phyloP scores from a whole-genome alignment of 2,888 invertebrate species.

The Xylota sylvarum region DNA sequence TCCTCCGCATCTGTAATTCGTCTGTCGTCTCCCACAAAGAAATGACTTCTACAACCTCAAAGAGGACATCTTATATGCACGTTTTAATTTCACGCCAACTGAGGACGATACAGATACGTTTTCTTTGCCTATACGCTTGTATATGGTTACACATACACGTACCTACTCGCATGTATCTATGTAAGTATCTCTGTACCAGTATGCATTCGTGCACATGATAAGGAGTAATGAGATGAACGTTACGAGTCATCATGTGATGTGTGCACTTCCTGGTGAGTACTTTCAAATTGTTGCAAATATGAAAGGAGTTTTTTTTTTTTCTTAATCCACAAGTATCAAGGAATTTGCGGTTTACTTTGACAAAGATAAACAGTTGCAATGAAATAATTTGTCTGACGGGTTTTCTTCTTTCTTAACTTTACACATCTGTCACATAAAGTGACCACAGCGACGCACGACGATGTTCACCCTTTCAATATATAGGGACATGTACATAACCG shows the following conservation, averaged over 20 bases:
- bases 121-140: conserved; percentile 7
- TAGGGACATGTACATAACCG: neutral
- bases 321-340: neutral
- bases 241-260: conserved; percentile 15
- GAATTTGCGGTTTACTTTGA: conserved; percentile 8
- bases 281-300: conserved; percentile 18
- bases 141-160: neutral
- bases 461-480: conserved; percentile 1
- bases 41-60: conserved; percentile 44
- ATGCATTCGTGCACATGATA: conserved; percentile 62
- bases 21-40: conserved; percentile 29
- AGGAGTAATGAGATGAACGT: conserved; percentile 47
- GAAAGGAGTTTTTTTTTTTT: conserved; percentile 13
- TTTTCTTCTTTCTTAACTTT: conserved; percentile 8
- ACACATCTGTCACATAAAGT: conserved; percentile 8
- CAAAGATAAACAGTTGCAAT: conserved; percentile 49
- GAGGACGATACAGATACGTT: conserved; percentile 46
- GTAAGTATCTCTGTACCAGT: too few species aligned
- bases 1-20: conserved; percentile 16
- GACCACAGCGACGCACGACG: neutral
- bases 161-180: too few species aligned
- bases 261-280: conserved; percentile 40
- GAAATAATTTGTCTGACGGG: conserved; percentile 59
- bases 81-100: conserved; percentile 69
- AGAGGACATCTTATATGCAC: conserved; percentile 68